These are phyloP conservation scores for Augochlora pura DNA, from an alignment of 1,140 invertebrate genomes.

Conservation along the genomic window DNA sequence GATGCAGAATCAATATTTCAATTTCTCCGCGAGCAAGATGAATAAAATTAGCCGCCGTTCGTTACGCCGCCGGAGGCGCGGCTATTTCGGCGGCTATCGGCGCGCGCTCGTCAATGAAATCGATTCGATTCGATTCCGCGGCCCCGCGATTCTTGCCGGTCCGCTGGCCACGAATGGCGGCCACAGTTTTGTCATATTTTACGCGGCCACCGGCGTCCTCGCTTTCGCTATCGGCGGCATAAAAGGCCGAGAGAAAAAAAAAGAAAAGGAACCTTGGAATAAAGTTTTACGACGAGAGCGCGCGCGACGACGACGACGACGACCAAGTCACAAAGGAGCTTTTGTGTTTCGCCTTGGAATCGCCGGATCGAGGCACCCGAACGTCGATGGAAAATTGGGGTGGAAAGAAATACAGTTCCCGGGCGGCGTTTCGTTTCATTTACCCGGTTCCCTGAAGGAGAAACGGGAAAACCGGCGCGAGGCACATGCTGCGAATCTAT, in stretches of 20 bases:
- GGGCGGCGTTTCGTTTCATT: not conserved
- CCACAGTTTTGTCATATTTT: slow-evolving; percentile 57
- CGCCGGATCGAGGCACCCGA: not conserved
- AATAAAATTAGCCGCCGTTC: too few species aligned
- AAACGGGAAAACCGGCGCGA: not conserved
- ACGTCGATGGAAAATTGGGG: not conserved
- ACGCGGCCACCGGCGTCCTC: slow-evolving; percentile 34
- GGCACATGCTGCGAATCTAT: not conserved
- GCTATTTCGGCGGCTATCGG: not conserved
- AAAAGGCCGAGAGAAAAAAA: not conserved
- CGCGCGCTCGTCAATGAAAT: slow-evolving; percentile 47
- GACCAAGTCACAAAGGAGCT: slow-evolving; percentile 29
- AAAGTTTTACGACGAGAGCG: slow-evolving; percentile 43
- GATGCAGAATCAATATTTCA: too few species aligned
- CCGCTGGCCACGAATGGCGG: slow-evolving; percentile 51
- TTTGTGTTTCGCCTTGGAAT: slow-evolving; percentile 29
- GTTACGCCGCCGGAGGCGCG: not conserved
- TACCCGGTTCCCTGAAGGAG: not conserved
- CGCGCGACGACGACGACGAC: not conserved
- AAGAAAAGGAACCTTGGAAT: slow-evolving; percentile 44
- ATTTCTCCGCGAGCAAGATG: too few species aligned
- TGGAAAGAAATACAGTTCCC: too few species aligned
- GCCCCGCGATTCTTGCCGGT: slow-evolving; percentile 48
- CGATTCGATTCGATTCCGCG: slow-evolving; percentile 59
- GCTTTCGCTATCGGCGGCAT: slow-evolving; percentile 27